Evolutionary conservation across 2,888 invertebrate species (phyloP).

Genomic region (Cyclophora punctaria): DNA sequence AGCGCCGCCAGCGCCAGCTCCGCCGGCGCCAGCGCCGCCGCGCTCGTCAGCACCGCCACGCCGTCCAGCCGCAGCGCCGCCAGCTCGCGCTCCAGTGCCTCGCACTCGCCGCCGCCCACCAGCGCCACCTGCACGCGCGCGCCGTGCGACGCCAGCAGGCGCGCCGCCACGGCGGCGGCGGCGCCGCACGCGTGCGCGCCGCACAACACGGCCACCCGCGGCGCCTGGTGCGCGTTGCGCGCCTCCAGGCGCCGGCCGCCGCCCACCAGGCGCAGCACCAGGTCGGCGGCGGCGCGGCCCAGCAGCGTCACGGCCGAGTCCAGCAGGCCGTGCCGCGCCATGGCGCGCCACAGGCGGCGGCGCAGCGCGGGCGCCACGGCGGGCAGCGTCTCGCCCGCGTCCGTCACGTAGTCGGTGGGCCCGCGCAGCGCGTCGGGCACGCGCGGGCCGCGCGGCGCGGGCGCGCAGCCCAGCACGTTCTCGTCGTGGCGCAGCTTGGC

Average conservation of each 20-base stretch:
- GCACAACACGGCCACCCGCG: conserved; percentile 84
- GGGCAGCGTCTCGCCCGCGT: conserved; percentile 88
- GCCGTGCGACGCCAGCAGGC: conserved; percentile 89
- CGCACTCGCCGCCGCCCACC: conserved; percentile 63
- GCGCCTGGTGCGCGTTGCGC: conserved; percentile 91
- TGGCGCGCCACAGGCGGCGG: conserved; percentile 78
- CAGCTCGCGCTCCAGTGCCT: conserved; percentile 17
- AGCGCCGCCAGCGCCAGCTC: conserved; percentile 46
- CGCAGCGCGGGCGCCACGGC: conserved; percentile 80
- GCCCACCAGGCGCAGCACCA: conserved; percentile 83
- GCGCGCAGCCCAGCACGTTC: conserved; percentile 77
- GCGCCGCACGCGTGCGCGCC: conserved; percentile 77
- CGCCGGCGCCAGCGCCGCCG: conserved; percentile 18
- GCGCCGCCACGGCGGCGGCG: conserved; percentile 81
- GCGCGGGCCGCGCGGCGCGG: conserved; percentile 55
- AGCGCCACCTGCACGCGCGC: conserved; percentile 78
- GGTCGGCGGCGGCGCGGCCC: conserved; percentile 89
- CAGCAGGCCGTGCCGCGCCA: conserved; percentile 78
- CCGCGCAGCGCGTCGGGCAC: conserved; percentile 78
- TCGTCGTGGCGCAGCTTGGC: conserved; percentile 86
- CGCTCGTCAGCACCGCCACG: conserved; percentile 41
- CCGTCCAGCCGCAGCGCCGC: conserved; percentile 50
- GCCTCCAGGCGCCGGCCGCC: conserved; percentile 89
- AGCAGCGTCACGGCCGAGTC: conserved; percentile 79
- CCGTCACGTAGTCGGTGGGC: conserved; percentile 80